Percentiles rank a stretch among this genome's conserved stretches.
Evolutionary conservation across 2,113 vertebrate genomes (phyloP).

Genomic region (Speoplatyrhinus poulsoni): DNA sequence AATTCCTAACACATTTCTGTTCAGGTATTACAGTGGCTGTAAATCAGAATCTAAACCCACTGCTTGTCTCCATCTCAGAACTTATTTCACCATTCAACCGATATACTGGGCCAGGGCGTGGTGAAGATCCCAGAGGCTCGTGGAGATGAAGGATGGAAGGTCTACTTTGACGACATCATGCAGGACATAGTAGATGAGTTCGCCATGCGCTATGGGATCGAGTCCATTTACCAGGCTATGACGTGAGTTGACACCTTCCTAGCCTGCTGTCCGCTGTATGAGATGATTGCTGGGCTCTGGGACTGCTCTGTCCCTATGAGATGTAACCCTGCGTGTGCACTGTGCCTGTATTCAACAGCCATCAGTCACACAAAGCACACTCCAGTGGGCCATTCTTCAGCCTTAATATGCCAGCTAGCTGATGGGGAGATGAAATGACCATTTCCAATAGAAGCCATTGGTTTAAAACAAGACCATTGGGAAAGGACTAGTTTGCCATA

Average conservation of each 20-base stretch:
- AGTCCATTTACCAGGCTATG: slow-evolving; percentile 99
- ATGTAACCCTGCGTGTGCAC: slow-evolving; percentile 25
- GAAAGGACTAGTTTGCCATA: slow-evolving; percentile 1
- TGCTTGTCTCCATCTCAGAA: slow-evolving; percentile 78
- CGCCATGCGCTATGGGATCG: slow-evolving; percentile 97
- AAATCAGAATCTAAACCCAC: too few relatives aligned
- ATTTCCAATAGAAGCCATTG: slow-evolving; percentile 24
- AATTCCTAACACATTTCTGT: too few relatives aligned
- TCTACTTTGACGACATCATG: slow-evolving; percentile 95
- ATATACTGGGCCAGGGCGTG: slow-evolving; percentile 86
- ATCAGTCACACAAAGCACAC: slow-evolving; percentile 40
- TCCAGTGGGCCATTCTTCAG: slow-evolving; percentile 37
- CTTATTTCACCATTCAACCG: slow-evolving; percentile 94
- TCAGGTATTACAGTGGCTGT: too few relatives aligned
- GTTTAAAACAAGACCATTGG: slow-evolving; percentile 3
- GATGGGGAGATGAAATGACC: slow-evolving; percentile 26
- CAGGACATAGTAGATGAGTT: slow-evolving; percentile 98
- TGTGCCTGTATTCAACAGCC: slow-evolving; percentile 35
- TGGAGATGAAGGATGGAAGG: slow-evolving; percentile 96
- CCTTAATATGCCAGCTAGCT: slow-evolving; percentile 19
- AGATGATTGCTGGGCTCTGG: slow-evolving; percentile 22
- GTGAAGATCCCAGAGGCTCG: slow-evolving; percentile 92
- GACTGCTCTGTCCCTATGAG: slow-evolving; percentile 34
- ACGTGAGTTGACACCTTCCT: slow-evolving; percentile 81
- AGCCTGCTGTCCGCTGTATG: slow-evolving; percentile 3